Percentiles rank a stretch among this genome's conserved stretches.
Evolutionary conservation across 2,797 vertebrate genomes (phyloP).

Genomic region (Lagodon rhomboides): DNA sequence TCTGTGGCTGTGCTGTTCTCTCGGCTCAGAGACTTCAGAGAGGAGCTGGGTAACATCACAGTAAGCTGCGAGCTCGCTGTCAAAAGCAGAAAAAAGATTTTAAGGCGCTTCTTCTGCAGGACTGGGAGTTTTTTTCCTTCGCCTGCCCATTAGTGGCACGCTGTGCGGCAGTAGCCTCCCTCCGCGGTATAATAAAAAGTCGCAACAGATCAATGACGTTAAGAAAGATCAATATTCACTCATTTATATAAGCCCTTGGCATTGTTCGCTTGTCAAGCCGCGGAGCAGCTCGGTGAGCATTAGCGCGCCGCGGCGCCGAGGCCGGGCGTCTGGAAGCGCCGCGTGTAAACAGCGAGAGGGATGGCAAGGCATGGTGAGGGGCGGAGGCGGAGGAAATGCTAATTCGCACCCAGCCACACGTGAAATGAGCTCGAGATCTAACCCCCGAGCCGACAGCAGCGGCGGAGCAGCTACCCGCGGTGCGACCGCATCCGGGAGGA

Average conservation of each 20-base stretch:
- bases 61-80: slow-evolving; percentile 25
- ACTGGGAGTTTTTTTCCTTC: slow-evolving; percentile 26
- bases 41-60: slow-evolving; percentile 51
- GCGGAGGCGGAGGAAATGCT: slow-evolving; percentile 80
- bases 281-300: slow-evolving; percentile 61
- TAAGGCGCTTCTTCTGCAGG: slow-evolving; percentile 40
- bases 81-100: slow-evolving; percentile 35
- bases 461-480: slow-evolving; percentile 67
- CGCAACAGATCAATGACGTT: slow-evolving; percentile 50
- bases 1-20: slow-evolving; percentile 18
- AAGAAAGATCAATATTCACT: slow-evolving; percentile 60
- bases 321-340: slow-evolving; percentile 59
- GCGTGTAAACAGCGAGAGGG: slow-evolving; percentile 69
- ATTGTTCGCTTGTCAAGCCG: slow-evolving; percentile 45
- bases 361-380: slow-evolving; percentile 56
- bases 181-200: slow-evolving; percentile 42
- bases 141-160: slow-evolving; percentile 45
- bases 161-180: slow-evolving; percentile 32
- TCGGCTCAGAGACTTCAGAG: slow-evolving; percentile 47
- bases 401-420: slow-evolving; percentile 88
- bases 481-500: slow-evolving; percentile 70
- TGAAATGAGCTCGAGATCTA: slow-evolving; percentile 87
- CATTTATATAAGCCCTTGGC: slow-evolving; percentile 64
- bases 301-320: slow-evolving; percentile 50
- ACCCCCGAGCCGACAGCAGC: slow-evolving; percentile 73